Evolutionary conservation across 1,140 invertebrate species (phyloP).

Genomic region (Drosophila ercepeae): DNA sequence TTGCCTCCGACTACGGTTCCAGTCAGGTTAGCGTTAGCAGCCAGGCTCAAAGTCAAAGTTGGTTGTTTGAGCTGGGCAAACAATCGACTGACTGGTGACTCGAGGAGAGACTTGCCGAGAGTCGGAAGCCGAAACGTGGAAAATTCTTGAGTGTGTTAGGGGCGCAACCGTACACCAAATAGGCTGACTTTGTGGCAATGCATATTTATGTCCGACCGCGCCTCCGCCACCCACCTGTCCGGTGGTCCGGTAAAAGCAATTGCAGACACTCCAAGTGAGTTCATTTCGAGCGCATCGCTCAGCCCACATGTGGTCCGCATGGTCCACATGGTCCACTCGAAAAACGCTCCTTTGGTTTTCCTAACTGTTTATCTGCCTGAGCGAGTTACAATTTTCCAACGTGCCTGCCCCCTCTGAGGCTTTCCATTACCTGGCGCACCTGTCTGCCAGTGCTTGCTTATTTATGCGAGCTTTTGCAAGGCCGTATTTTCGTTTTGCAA

Average conservation of each 20-base stretch:
- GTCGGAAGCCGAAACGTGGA: conserved; percentile 42
- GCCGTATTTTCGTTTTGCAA: conserved; percentile 55
- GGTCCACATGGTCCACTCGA: conserved; percentile 23
- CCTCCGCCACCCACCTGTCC: conserved; percentile 3
- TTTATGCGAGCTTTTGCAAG: conserved; percentile 32
- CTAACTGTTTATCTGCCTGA: conserved; percentile 78
- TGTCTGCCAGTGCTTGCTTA: conserved; percentile 33
- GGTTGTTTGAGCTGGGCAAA: conserved; percentile 59
- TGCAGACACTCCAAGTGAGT: conserved; percentile 39
- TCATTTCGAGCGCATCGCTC: conserved; percentile 47
- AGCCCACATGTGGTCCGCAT: conserved; percentile 61
- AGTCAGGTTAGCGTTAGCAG: conserved; percentile 1
- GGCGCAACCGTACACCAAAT: conserved; percentile 31
- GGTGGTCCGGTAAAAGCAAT: conserved; percentile 21
- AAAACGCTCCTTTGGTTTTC: conserved; percentile 57
- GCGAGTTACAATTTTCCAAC: conserved; percentile 44
- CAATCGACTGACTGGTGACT: conserved; percentile 37
- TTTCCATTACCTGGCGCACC: conserved; percentile 52
- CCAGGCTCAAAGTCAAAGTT: conserved; percentile 37
- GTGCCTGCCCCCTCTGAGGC: background rate
- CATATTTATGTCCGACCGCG: conserved; percentile 33
- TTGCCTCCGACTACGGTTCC: conserved; percentile 10
- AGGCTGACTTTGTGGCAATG: conserved; percentile 26
- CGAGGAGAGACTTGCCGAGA: conserved; percentile 1
- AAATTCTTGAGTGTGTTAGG: conserved; percentile 62